Evolutionary conservation across 2,888 invertebrate genomes (phyloP).

Genomic region (Leptopterna dolabrata): DNA sequence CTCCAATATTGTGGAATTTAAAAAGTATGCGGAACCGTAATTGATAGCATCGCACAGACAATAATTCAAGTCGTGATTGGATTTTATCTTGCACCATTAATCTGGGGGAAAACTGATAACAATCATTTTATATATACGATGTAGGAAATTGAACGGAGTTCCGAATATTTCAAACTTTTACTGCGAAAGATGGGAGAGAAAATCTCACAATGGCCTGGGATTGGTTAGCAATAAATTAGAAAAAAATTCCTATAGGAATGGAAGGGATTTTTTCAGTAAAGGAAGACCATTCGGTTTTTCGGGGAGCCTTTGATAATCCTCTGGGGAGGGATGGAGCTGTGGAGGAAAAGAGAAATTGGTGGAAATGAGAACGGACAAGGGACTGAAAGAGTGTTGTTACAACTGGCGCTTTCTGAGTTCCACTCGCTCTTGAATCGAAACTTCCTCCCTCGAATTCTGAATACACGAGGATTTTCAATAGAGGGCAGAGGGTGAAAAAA

Average conservation of each 20-base stretch:
- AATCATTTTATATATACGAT: no score
- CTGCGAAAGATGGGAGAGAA: not conserved
- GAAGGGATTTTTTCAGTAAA: not conserved
- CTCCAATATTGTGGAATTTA: no score
- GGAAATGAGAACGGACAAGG: constrained; percentile 27
- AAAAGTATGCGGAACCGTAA: no score
- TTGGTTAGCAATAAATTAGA: not conserved
- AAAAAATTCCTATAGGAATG: not conserved
- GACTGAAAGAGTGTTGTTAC: constrained; percentile 24
- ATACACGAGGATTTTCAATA: not conserved
- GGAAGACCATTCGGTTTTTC: not conserved
- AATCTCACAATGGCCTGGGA: not conserved
- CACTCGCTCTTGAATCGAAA: constrained; percentile 7
- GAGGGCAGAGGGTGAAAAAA: not conserved
- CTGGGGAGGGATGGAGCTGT: not conserved
- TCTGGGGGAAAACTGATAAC: no score
- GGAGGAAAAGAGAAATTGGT: not conserved
- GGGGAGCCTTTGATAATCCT: constrained; percentile 23
- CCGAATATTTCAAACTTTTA: not conserved
- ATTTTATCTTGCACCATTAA: no score
- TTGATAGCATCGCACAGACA: no score
- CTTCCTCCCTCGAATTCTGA: not conserved
- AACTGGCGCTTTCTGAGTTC: constrained; percentile 33
- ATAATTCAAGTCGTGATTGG: no score
- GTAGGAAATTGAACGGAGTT: not conserved